Evolutionary conservation across 2,888 invertebrate genomes (phyloP), one percentile per base, ranked within the genome.

Genomic region (Antheraea assamensis): DNA sequence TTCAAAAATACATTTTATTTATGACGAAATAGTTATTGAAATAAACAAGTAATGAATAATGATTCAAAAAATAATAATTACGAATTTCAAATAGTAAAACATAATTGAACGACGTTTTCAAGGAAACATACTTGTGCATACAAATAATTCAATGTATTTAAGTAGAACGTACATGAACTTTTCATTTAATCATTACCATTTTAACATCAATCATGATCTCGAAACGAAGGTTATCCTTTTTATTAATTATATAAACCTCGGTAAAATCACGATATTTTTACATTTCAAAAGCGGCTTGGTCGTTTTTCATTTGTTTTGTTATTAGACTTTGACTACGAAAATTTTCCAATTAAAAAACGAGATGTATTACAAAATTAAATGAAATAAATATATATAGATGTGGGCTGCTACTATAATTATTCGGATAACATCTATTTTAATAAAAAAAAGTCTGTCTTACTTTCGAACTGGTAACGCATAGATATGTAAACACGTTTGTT

Each of bases 111-210:
- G 7, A n/a, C 7, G 7, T 55, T 55, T 55, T n/a, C 55, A 55
- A 55, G 21, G n/a, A n/a, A 55, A 55, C 21, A 10, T n/a, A n/a
- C 55, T n/a, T 55, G 55, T 55, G 8, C n/a, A n/a, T n/a, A n/a
- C 55, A 21, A 8, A n/a, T 55, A 2, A 55, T 55, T 55, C n/a
- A 52, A n/a, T 55, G n/a, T n/a, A 55, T n/a, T 52, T n/a, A 55
- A 55, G n/a, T 21, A 55, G 55, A 55, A 55, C n/a, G 21, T 8
- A n/a, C n/a, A 10, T 55, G n/a, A 55, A 55, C n/a, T 55, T 55
- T 55, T 55, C n/a, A n/a, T 55, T 55, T n/a, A 8, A 55, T n/a
- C n/a, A 55, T 55, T 55, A 55, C n/a, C 55, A n/a, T 55, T 55
- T n/a, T n/a, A 55, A 55, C 55, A 55, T 55, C 10, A 55, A 55